These are phyloP conservation scores for Melipona bicolor DNA, from an alignment of 2,888 invertebrate species.

Conservation along the genomic window DNA sequence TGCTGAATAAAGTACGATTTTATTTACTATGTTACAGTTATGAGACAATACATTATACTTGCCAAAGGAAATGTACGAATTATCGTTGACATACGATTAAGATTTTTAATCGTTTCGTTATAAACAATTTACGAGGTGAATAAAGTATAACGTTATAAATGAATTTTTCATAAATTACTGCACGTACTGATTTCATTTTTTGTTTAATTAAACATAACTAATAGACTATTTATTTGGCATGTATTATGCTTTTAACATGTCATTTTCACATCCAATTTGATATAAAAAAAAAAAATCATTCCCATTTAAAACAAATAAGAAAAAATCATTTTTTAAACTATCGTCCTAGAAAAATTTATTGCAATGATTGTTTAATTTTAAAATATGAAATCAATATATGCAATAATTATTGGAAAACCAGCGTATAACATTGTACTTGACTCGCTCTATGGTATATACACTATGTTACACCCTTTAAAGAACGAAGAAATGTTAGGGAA, in stretches of 20 bases:
- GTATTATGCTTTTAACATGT: neutral
- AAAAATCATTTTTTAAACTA: no score
- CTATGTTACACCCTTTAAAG: constrained; percentile 31
- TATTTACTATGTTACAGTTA: constrained; percentile 58
- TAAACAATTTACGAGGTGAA: constrained; percentile 1
- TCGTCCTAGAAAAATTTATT: neutral
- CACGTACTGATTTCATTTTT: neutral
- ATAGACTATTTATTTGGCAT: neutral
- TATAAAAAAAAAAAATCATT: no score
- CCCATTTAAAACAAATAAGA: no score
- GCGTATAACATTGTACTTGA: neutral
- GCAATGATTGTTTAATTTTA: neutral
- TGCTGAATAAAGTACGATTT: constrained; percentile 44
- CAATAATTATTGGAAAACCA: neutral
- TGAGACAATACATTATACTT: constrained; percentile 65
- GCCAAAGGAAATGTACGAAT: constrained; percentile 61
- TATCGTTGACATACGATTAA: constrained; percentile 52
- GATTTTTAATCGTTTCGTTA: constrained; percentile 56
- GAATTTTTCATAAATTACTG: neutral
- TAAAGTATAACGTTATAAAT: neutral
- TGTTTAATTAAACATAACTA: neutral
- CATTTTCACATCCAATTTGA: neutral
- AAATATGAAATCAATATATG: neutral
- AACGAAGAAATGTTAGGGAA: neutral
- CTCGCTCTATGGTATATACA: constrained; percentile 7